Evolutionary conservation across 1,140 invertebrate species (phyloP), one percentile per base, ranked within the genome.

Genomic region (Macrobrachium nipponense): DNA sequence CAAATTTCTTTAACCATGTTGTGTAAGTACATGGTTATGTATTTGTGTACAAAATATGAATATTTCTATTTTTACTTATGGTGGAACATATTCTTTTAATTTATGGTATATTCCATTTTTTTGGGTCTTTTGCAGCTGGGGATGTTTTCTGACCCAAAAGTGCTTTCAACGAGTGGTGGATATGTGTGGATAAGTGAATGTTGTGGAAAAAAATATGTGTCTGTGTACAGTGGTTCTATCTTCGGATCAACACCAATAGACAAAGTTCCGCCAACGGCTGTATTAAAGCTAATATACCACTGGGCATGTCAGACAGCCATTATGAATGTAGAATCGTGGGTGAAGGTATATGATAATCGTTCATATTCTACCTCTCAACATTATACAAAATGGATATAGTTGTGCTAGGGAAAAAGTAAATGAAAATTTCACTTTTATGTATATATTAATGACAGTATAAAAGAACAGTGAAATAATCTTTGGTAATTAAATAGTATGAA

Each of bases 101-200:
- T 58, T 23, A 27, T 36, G 6, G 20, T 8, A 5, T 62, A 5
- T 62, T 20, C 18, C 61, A 17, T 18, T 61, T 23, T 23, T 66
- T n/a, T n/a, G n/a, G n/a, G 7, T 62, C 18, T 61, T n/a, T 80
- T 79, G 0, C 88, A 89, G 88, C 75, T 89, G 12, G 88, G 88
- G 15, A 85, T 89, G 82, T 89, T 89, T 61, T 82, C 82, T 18
- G 87, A 84, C 43, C 86, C 86, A 18, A 87, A 84, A 51, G 83
- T 86, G 95, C 17, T 89, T 5, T 66, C 86, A 15, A 82, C 82
- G 8, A 87, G 86, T 59, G 88, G 88, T 18, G 96, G 96, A 20
- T 97, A 97, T 90, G 96, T 97, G 2, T 97, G 96, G 96, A 96
- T 97, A 87, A 95, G 94, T 2, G 94, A 95, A 75, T 97, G 96